These are phyloP conservation scores for Enteromius paludinosus DNA, from an alignment of 2,797 vertebrate species.

Conservation along the genomic window DNA sequence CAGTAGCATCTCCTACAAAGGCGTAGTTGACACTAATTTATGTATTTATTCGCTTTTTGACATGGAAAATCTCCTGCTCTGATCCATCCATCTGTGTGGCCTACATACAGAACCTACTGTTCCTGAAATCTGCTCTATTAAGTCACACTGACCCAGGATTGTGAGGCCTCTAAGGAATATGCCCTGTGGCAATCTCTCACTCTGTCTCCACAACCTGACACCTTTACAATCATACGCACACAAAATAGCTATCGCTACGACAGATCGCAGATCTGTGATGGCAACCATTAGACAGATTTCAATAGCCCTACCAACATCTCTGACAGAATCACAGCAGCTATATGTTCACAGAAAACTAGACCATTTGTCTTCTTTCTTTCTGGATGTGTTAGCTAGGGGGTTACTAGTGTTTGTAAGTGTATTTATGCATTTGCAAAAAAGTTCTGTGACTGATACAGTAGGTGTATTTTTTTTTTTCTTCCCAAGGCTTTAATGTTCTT, in stretches of 20 bases:
- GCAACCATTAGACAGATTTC: constrained; percentile 11
- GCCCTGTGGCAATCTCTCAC: constrained; percentile 32
- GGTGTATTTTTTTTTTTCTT: not conserved
- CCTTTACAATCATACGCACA: constrained; percentile 18
- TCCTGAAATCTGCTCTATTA: constrained; percentile 40
- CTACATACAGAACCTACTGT: constrained; percentile 24
- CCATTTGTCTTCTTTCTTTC: constrained; percentile 19
- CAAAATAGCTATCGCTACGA: constrained; percentile 8
- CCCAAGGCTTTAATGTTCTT: not conserved
- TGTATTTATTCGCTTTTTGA: not conserved
- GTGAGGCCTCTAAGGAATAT: constrained; percentile 37
- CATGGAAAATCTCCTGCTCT: not conserved
- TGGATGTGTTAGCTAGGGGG: not conserved
- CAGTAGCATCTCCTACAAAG: not conserved
- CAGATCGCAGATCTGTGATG: constrained; percentile 8
- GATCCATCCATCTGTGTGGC: constrained; percentile 23
- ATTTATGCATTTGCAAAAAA: not conserved
- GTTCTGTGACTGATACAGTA: too few species aligned
- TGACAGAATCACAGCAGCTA: constrained; percentile 8
- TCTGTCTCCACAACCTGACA: constrained; percentile 15
- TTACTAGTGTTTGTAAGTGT: not conserved
- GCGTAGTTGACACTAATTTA: not conserved
- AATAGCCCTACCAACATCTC: not conserved
- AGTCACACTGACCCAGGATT: constrained; percentile 54
- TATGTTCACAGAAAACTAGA: not conserved